phyloP scores from a whole-genome alignment of 2,797 vertebrate species.

The Gila robusta region DNA sequence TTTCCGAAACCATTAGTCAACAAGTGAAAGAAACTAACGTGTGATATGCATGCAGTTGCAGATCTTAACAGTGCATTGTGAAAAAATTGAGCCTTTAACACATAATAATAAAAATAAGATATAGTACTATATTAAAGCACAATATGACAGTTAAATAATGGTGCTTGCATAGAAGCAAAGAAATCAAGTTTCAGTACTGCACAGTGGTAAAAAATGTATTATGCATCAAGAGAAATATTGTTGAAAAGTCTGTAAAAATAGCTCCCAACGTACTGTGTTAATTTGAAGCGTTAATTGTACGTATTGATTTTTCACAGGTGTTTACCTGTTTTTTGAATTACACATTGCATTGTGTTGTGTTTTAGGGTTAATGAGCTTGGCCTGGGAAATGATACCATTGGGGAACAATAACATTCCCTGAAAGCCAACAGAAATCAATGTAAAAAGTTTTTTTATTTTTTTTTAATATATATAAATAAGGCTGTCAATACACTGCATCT shows the following conservation, averaged over 20 bases:
- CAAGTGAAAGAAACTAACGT: neutral
- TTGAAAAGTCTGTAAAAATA: neutral
- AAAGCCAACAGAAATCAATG: neutral
- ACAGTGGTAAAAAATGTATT: neutral
- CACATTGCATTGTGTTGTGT: no score
- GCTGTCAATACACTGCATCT: neutral
- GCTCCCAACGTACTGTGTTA: no score
- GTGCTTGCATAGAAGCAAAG: neutral
- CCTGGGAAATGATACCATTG: neutral
- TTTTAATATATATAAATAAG: no score
- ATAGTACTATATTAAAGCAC: neutral
- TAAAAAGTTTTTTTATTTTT: rapidly evolving
- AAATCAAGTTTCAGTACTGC: neutral
- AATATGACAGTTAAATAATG: neutral
- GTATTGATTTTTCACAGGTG: neutral
- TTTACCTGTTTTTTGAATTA: no score
- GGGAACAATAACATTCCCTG: neutral
- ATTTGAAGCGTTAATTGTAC: neutral
- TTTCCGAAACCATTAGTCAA: neutral
- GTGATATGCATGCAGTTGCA: neutral
- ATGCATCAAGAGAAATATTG: neutral
- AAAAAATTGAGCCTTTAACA: neutral
- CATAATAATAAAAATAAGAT: neutral
- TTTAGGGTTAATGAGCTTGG: neutral
- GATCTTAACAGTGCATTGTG: neutral